Conservation (phyloP, 2,797 vertebrate genomes). For the Arctocebus calabarensis region DNA sequence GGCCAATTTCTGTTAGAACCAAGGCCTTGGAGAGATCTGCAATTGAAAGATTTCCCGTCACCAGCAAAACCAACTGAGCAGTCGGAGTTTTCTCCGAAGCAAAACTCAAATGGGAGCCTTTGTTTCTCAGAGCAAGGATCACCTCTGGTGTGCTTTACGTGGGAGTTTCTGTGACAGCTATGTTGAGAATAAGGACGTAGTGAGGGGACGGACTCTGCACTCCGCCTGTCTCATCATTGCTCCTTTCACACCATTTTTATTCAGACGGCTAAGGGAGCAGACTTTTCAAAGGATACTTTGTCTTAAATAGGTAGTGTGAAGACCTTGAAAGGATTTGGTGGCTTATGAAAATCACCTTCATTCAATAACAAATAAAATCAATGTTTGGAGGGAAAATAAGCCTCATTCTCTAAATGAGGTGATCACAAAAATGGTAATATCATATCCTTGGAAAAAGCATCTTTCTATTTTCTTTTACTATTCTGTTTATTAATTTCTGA, state of each 20-base stretch:
- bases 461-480: too few species aligned
- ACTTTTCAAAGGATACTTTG: neutral
- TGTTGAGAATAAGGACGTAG: neutral
- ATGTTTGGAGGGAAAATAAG: neutral
- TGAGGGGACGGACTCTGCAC: neutral
- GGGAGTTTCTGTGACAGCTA: neutral
- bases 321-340: neutral
- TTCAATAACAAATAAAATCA: neutral
- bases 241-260: neutral
- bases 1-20: constrained; percentile 93
- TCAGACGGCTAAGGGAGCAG: neutral
- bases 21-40: constrained; percentile 93
- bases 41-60: constrained; percentile 70
- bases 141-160: neutral
- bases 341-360: neutral
- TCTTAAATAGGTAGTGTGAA: too few species aligned
- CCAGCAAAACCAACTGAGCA: neutral
- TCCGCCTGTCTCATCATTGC: too few species aligned
- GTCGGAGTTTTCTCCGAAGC: neutral
- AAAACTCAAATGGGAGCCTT: neutral
- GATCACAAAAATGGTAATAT: neutral
- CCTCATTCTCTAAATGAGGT: neutral
- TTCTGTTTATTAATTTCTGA: too few species aligned
- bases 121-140: neutral
- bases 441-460: neutral